phyloP scores from a whole-genome alignment of 2,113 vertebrate genomes.

The Chroicocephalus ridibundus region DNA sequence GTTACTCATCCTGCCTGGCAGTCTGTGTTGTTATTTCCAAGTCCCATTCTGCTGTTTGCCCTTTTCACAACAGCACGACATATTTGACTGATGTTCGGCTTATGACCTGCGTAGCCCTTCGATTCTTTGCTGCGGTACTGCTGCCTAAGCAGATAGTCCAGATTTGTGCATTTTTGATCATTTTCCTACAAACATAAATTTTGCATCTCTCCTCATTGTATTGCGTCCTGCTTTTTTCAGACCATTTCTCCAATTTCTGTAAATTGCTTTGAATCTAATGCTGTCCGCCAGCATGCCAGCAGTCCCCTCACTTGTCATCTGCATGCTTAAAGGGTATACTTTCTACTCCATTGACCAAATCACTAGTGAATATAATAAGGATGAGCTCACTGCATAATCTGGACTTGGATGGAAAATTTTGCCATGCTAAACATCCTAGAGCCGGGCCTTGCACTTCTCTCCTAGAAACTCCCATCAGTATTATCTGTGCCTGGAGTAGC shows the following conservation, averaged over 20 bases:
- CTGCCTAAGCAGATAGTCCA: not conserved
- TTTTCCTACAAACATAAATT: not conserved
- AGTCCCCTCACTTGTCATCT: not conserved
- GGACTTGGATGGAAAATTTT: not conserved
- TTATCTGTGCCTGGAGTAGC: not conserved
- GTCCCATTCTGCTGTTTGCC: not conserved
- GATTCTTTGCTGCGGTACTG: not conserved
- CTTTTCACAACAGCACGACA: not conserved
- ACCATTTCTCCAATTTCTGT: conserved; percentile 7
- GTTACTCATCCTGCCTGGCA: not conserved
- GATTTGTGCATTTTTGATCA: not conserved
- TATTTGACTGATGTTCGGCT: not conserved
- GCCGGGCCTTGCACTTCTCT: not conserved
- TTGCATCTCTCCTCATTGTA: not conserved
- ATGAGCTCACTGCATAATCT: conserved; percentile 1
- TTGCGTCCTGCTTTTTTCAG: not conserved
- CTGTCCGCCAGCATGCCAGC: not conserved
- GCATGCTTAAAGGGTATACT: not conserved
- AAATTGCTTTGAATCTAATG: not conserved
- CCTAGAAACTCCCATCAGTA: not conserved
- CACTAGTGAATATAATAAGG: not conserved
- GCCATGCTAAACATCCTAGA: not conserved
- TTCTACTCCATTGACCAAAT: conserved; percentile 41
- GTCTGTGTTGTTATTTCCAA: not conserved
- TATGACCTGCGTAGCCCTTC: not conserved